Evolutionary conservation across 30 jellyfish, hydroid and myxozoan genomes (phyloP), one percentile per base, ranked within the genome.

Genomic region (Chironex yamaguchii): DNA sequence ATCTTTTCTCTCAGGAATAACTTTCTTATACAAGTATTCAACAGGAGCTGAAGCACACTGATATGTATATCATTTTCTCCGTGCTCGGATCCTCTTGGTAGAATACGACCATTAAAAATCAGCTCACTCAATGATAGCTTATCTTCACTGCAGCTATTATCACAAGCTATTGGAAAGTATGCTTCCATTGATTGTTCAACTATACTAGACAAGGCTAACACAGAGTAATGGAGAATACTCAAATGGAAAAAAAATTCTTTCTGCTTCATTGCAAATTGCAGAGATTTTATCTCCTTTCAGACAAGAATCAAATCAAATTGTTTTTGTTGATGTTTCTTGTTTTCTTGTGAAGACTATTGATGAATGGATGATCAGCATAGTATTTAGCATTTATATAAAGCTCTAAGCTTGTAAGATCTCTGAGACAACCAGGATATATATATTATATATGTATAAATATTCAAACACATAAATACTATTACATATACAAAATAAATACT

Each of bases 1-100:
- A 34, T 84, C 36, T 36, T 68, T 70, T 11, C 32, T 30, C 33
- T 50, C 54, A 21, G 71, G 58, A 35, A 84, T 17, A 29, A 22
- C n/a, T 17, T 29, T 17, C 6, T 52, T 32, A 6, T 51, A 2
- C 64, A 84, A 13, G 62, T 12, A 84, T 3, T 84, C 72, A 17
- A 84, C 9, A 1, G 93, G 72, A 6, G 32, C 62, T 12, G 71
- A 0, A n/a, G 88, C 86, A 71, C 93, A 84, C 0, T 81, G 81
- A 54, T 62, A 58, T 4, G 65, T 30, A 33, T 79, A 11, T 78
- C 34, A 50, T 13, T 22, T 13, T 27, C 2, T 0, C 30, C 3
- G 17, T 13, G 2, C 9, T 34, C n/a, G 13, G 9, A 1, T n/a
- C 14, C 33, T 4, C 73, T 65, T 34, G 91, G 91, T 20, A 32